Evolutionary conservation across 2,888 invertebrate genomes (phyloP), one percentile per base, ranked within the genome.

Genomic region (Macrosiphum euphorbiae): DNA sequence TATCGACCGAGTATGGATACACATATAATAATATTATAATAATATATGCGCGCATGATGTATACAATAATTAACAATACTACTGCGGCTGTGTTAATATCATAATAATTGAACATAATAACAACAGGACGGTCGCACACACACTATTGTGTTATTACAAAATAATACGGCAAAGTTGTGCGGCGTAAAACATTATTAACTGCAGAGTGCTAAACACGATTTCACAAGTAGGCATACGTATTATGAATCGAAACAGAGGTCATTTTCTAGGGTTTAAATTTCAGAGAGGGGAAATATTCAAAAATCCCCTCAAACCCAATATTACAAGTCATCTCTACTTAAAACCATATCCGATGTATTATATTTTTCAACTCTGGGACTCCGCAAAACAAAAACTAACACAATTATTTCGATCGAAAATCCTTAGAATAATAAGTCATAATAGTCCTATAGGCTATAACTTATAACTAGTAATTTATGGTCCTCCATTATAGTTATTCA

Each of bases 21-120:
- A 41, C n/a, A 16, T 8, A 94, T 90, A 87, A 90, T 94, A 91
- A 50, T 67, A 50, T 87, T 0, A n/a, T 55, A 55, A n/a, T 88
- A 87, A 67, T n/a, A 35, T 35, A 35, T 67, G n/a, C 16, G 7
- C 0, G n/a, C 16, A 67, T 35, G 7, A 35, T 35, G 35, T 78
- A 20, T 20, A 78, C 35, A 35, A 78, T 35, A 78, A 78, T 78
- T 78, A 78, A 78, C 78, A 78, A 35, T 35, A 35, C 35, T 78
- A 20, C 78, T 5, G 78, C 35, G 26, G 1, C 58, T 78, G 35
- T 78, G 78, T 78, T 78, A 78, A 88, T 50, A 88, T 52, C 35
- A 35, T 78, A 7, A 78, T 78, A 78, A 78, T 78, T 78, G 35
- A 78, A 78, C 35, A 78, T 78, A 35, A 35, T 78, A 78, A 78